Base-by-base conservation (phyloP, 92 coral and sea anemone genomes). In the Porites rus region DNA sequence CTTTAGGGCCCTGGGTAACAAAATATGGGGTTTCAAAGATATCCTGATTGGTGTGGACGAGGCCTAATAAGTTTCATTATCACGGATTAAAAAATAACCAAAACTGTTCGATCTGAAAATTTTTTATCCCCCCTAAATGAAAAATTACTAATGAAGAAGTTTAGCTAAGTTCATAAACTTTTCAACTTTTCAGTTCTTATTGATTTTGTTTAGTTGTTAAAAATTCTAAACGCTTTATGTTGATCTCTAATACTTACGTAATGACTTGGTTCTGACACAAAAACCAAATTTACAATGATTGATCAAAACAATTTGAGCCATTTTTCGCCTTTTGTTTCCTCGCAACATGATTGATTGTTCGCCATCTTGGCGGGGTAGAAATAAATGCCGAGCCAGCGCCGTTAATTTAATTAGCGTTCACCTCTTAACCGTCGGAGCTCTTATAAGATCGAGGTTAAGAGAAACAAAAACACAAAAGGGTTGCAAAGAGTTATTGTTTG, bases 401-500 rank as follows among this genome's bases (percentile, higher is more conserved):
- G 72, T 13, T 51, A 51, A 24, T 64, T 82, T 83, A 50, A 83
- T 83, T 73, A 83, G 63, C 51, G 63, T 74, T 61, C 54, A 14
- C 28, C 52, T 50, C 46, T 64, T 79, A 5, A 21, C 31, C 63
- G 52, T 64, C 56, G 21, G 54, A 51, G 6, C 46, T 74, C 17
- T 51, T 72, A 17, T 50, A 63, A 50, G 70, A 72, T 54, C 12
- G 46, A 17, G 43, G 18, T 17, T 53, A 10, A 20, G 28, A 25
- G 24, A 73, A 83, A 63, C 71, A 83, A 73, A 22, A 73, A 22
- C 73, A 50, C 72, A 73, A 74, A 83, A 25, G 64, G 73, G 22
- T 22, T 73, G 14, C 73, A 25, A 28, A 65, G 80, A 50, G 80
- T 31, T 62, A 58, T 83, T 83, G 87, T 83, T 74, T 17, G 24